Percentiles rank a stretch among this genome's conserved stretches.
Evolutionary conservation across 92 coral and sea anemone species (phyloP).

Genomic region (Montipora capitata): DNA sequence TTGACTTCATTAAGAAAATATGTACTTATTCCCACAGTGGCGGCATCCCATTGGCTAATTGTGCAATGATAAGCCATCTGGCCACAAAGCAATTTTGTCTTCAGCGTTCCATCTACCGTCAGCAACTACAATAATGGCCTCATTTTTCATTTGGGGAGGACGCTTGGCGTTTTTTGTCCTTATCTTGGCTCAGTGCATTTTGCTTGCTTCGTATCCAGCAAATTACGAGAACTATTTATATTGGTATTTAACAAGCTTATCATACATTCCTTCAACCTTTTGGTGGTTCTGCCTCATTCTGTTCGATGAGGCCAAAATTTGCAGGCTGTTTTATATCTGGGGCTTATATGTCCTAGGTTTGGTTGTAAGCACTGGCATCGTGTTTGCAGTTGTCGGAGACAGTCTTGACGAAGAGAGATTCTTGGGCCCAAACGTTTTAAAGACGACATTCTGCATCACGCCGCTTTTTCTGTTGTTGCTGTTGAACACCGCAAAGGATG

Average conservation of each 20-base stretch:
- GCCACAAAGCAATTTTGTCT: no score
- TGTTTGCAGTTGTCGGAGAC: conserved; percentile 19
- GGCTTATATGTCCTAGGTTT: not conserved
- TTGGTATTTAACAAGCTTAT: not conserved
- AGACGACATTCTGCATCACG: conserved; percentile 64
- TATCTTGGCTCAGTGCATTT: conserved; percentile 8
- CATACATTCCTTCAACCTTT: not conserved
- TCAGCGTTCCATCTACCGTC: not conserved
- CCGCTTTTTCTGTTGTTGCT: conserved; percentile 81
- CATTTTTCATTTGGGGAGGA: not conserved
- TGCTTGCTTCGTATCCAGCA: conserved; percentile 28
- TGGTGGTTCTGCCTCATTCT: not conserved
- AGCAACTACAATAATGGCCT: not conserved
- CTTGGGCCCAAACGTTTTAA: conserved; percentile 36
- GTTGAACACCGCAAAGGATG: conserved; percentile 53
- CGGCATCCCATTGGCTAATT: conserved; percentile 1
- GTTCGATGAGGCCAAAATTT: not conserved
- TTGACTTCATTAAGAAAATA: no score
- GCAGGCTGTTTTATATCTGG: not conserved
- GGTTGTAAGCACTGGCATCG: conserved; percentile 8
- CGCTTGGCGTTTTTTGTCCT: not conserved
- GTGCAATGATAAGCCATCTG: not conserved
- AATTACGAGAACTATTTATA: not conserved
- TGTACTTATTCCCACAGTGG: no score
- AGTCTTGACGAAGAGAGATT: not conserved